Base-by-base conservation (phyloP, 2,113 vertebrate species). In the Lepus americanus region DNA sequence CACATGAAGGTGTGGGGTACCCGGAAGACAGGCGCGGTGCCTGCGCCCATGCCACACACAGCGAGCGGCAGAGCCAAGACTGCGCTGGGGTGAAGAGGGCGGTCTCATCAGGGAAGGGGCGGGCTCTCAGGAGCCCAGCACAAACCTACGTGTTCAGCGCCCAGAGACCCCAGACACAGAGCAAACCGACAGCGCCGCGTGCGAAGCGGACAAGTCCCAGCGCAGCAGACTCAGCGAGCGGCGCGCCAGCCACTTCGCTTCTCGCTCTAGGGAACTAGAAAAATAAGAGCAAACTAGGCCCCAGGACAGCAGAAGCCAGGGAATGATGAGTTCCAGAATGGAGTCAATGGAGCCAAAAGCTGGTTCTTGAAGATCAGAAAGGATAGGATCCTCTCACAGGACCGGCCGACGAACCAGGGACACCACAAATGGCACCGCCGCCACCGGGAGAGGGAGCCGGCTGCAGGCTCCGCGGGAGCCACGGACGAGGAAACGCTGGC, bases 41-140 rank as follows among this genome's bases (percentile, higher is more conserved):
- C 69, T 84, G 12, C 13, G 11, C 19, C 29, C 4, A 31, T 23
- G 27, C 29, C 25, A 25, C 16, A n/a, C 0, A 39, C 22, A 87
- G 49, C 59, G 36, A 39, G 9, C 63, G 63, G 22, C 19, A 63
- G n/a, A 79, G 20, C 76, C 73, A 78, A 69, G 63, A 7, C 36
- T 27, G 4, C 36, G 12, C 39, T 9, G 9, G n/a, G 25, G 20
- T 1, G 5, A 27, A 23, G 5, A 12, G 19, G 29, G 1, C 25
- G 36, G 49, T 22, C 70, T 72, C 36, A 12, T 31, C 13, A 7
- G 12, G 10, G 20, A 22, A 13, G 16, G 53, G 39, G 70, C 36
- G 13, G 5, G 25, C 11, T 74, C 44, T 9, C 6, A 9, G 64
- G 39, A 51, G n/a, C 11, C 36, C 7, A 1, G 20, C 27, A 31